phyloP scores from a whole-genome alignment of 2,113 vertebrate genomes.

The Cebidichthys violaceus region DNA sequence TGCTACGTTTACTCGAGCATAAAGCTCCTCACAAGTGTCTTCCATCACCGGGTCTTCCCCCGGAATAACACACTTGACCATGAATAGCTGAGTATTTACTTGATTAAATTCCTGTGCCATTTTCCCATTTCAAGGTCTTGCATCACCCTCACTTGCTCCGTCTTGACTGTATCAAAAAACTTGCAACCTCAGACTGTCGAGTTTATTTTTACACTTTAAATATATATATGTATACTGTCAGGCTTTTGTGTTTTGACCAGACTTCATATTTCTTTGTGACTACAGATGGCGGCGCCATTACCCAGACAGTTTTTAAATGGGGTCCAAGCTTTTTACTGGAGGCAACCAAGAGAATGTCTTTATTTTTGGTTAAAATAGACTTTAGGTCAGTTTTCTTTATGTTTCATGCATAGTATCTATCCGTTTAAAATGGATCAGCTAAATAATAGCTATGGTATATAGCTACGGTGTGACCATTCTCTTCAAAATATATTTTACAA shows the following conservation, averaged over 20 bases:
- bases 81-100: conserved; percentile 9
- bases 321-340: not conserved
- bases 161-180: not conserved
- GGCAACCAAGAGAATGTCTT: not conserved
- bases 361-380: not conserved
- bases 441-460: not conserved
- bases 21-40: not conserved
- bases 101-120: conserved; percentile 19
- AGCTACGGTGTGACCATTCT: not conserved
- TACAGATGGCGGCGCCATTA: not conserved
- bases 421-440: not conserved
- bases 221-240: not conserved
- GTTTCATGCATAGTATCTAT: not conserved
- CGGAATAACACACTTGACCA: not conserved
- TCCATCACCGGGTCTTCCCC: not conserved
- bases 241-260: conserved; percentile 17
- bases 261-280: conserved; percentile 6
- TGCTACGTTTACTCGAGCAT: not conserved
- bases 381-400: not conserved
- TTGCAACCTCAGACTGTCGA: conserved; percentile 26
- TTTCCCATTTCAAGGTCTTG: conserved; percentile 55
- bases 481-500: not conserved
- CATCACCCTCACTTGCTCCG: conserved; percentile 39
- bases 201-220: conserved; percentile 40
- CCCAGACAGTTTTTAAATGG: not conserved